phyloP scores from a whole-genome alignment of 2,888 invertebrate genomes.

The Folsomia manolachei region DNA sequence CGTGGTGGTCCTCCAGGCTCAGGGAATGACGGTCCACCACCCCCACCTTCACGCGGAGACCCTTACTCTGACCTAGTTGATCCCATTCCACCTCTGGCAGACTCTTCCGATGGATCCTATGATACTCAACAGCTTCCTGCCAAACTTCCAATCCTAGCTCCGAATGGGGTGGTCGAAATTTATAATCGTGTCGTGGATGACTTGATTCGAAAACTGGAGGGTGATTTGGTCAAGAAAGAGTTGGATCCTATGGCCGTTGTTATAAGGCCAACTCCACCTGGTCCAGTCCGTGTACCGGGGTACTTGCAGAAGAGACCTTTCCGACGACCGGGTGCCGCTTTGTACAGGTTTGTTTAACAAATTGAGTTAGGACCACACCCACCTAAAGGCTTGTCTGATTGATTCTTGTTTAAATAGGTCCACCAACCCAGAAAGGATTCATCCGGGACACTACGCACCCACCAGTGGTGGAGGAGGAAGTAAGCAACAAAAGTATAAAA shows the following conservation, averaged over 20 bases:
- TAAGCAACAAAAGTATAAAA: no score
- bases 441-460: no score
- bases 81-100: slow-evolving; percentile 45
- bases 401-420: no score
- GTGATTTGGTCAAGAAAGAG: slow-evolving; percentile 41
- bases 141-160: slow-evolving; percentile 49
- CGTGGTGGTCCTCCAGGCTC: neutral
- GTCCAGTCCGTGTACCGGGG: slow-evolving; percentile 50
- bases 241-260: slow-evolving; percentile 50
- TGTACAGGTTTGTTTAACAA: slow-evolving; percentile 46
- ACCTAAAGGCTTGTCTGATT: no score
- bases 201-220: slow-evolving; percentile 43
- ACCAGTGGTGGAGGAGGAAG: no score
- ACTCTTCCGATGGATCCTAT: slow-evolving; percentile 38
- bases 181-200: slow-evolving; percentile 50
- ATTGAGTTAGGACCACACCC: no score
- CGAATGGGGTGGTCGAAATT: slow-evolving; percentile 50
- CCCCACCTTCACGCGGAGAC: slow-evolving; percentile 35
- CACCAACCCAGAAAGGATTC: no score
- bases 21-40: neutral
- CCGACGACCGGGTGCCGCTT: slow-evolving; percentile 47
- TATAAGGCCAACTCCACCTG: slow-evolving; percentile 48
- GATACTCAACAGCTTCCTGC: slow-evolving; percentile 47
- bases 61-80: slow-evolving; percentile 39
- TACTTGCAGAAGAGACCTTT: slow-evolving; percentile 49